Evolutionary conservation across 2,797 vertebrate genomes (phyloP), one percentile per base, ranked within the genome.

Genomic region (Gallinago solitaria): DNA sequence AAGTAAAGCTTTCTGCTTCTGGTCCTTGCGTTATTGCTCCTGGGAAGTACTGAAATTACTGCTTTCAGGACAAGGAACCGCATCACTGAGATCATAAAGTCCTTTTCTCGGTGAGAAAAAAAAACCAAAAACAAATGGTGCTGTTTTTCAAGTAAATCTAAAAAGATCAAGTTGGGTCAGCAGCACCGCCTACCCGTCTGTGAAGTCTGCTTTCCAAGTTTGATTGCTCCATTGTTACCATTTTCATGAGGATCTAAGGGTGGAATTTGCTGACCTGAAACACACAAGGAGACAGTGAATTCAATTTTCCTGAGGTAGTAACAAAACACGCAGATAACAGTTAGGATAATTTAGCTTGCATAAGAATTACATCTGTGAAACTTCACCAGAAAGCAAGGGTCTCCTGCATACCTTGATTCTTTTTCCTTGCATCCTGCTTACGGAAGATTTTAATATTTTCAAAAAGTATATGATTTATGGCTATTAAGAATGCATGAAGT

Each of bases 191-290:
- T 98, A 95, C 97, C 77, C 64, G 91, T 91, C 47, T 98, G 97
- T 89, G 97, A 54, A 13, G 98, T 96, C 96, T 98, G 98, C 93
- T 98, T 98, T 83, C 96, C 98, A 63, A 99, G 97, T 96, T 99
- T 99, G 92, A 99, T 99, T 64, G 98, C 98, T 65, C 99, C 99
- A 33, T 98, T 99, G 97, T 98, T 99, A 59, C 99, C 98, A 50
- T 98, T 98, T 89, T 99, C 99, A 28, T 98, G 98, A 87, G 99
- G 98, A 95, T 99, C 98, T 98, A 99, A 97, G 9, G 99, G 99
- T 32, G 99, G 99, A 87, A 99, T 99, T 97, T 99, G 99, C 95
- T 98, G 99, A 98, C 99, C 99, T 99, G 92, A 84, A 98, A 98
- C 30, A 98, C 24, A 98, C 1, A 13, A 94, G 39, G 35, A 77